Conservation (phyloP, 2,113 vertebrate species). For the Vulpes vulpes region DNA sequence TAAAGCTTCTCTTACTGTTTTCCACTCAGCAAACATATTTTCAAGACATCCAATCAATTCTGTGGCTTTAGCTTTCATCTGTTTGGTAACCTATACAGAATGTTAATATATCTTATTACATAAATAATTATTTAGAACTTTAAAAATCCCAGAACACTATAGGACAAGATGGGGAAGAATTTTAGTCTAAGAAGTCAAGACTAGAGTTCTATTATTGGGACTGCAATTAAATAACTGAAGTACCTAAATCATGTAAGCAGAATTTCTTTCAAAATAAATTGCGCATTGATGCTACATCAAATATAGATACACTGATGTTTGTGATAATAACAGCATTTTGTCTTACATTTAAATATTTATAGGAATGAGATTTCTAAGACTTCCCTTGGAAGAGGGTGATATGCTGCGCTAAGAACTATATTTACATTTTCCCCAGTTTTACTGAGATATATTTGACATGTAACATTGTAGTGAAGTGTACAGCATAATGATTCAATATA, state of each 20-base stretch:
- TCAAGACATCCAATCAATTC: slow-evolving; percentile 88
- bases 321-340: not conserved
- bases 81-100: slow-evolving; percentile 88
- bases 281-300: not conserved
- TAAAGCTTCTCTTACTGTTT: slow-evolving; percentile 87
- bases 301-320: not conserved
- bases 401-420: not conserved
- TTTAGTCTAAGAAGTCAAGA: not conserved
- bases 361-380: not conserved
- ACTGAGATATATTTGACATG: not conserved
- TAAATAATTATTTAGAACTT: not conserved
- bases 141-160: not conserved
- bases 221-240: not conserved
- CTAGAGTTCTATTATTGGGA: not conserved
- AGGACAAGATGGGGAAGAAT: not conserved
- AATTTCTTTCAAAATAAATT: not conserved
- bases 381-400: not conserved
- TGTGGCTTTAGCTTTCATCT: slow-evolving; percentile 87
- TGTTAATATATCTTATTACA: not conserved
- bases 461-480: not conserved
- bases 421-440: not conserved
- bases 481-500: not conserved
- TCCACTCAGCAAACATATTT: slow-evolving; percentile 86
- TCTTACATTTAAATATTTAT: slow-evolving; percentile 39
- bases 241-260: not conserved